Evolutionary conservation across 64 coral and sea anemone genomes (phyloP), one percentile per base, ranked within the genome.

Genomic region (Astreopora myriophthalma): DNA sequence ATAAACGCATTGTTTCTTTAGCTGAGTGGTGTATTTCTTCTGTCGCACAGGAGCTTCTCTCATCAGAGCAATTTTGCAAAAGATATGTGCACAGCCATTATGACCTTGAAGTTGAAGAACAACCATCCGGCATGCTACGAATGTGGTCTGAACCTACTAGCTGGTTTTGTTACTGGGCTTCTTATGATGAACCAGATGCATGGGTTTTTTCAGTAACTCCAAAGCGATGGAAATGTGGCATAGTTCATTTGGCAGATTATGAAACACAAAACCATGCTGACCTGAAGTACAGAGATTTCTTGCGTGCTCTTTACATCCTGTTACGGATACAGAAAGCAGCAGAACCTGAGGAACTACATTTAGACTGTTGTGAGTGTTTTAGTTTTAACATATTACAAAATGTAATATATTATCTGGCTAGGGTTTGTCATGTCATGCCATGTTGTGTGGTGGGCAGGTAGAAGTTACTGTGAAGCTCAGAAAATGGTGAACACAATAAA

Each of bases 171-270:
- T 87, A 93, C 64, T 80, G 91, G 85, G 61, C 0, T 1, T 9
- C 48, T 30, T 67, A 27, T 22, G 35, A 34, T 9, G 34, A 82
- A 3, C 46, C 37, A 14, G 16, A 58, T 79, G 61, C 23, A 19
- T 68, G 75, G 81, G 92, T 93, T 2, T 93, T 93, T 42, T 39
- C 67, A 29, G 72, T 69, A 42, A 74, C 61, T 62, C 92, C 92
- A 29, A 88, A 35, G 66, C 73, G 85, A 57, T 93, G 92, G 92
- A 93, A 74, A 35, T 88, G 85, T 74, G 85, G 92, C 16, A 79
- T 93, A 12, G 71, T 93, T 52, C 92, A 93, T 62, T 87, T 87
- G 7, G 92, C 85, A n/a, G 46, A 68, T 64, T 80, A 87, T 81
- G 34, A 79, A 40, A 37, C 82, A 26, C 26, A 63, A 34, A 60